Evolutionary conservation across 1,140 invertebrate species (phyloP), one percentile per base, ranked within the genome.

Genomic region (Aphaenogaster ashmeadi): DNA sequence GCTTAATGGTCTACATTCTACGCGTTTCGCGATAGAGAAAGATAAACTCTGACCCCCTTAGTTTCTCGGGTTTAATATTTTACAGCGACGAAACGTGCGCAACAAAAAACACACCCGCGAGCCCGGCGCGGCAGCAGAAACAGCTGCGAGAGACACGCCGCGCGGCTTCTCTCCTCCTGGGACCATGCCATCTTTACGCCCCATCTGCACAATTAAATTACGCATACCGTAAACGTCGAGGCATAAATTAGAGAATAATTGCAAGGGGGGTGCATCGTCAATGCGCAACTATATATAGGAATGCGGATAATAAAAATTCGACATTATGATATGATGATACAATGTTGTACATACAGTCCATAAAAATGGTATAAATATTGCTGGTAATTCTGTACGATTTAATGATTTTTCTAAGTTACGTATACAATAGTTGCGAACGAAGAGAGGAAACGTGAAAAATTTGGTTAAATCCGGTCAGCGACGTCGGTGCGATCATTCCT

Each of bases 131-230:
- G 15, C 81, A 5, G 69, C 56, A 13, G 80, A 52, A 52, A 78
- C 83, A 86, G 83, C 83, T 79, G 83, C 60, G 74, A 11, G 74
- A 84, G 80, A 62, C 69, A 56, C 18, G 11, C 5, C 15, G 27
- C n/a, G 47, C 58, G 52, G 50, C 41, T 71, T 44, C 62, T 72
- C 8, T 38, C 84, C 71, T 86, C 66, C 83, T 52, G 50, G 64
- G 44, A 69, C 33, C 62, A 87, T 54, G 83, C 11, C 91, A 92
- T 92, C 92, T 94, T 93, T 93, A 91, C 87, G 87, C 92, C 85
- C 89, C 87, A 93, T 92, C 92, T 93, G 87, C 84, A 93, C 92
- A 94, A 94, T 94, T 93, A 93, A 94, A 94, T 94, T 93, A 93
- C 90, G 91, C 90, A 89, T 92, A 94, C 88, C 77, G 86, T 92